Percentiles rank a stretch among this genome's conserved stretches.
Conservation (phyloP, 2,888 invertebrate species). For the Epinotia nisella region DNA sequence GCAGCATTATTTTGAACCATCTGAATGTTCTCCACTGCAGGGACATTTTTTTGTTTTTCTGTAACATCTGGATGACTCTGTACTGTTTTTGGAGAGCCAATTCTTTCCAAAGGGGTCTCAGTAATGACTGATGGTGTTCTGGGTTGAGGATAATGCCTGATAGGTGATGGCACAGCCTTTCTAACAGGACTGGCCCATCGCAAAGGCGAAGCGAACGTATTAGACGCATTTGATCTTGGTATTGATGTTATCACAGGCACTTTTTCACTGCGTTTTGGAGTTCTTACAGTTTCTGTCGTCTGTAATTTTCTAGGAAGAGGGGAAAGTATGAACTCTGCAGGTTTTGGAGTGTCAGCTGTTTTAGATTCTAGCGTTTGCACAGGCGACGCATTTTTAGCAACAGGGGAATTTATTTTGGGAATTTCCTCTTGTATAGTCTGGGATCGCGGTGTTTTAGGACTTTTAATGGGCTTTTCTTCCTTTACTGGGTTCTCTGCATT, state of each 20-base stretch:
- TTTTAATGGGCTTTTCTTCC: conserved; percentile 55
- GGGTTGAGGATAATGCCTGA: conserved; percentile 55
- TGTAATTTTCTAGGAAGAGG: conserved; percentile 44
- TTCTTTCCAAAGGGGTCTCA: conserved; percentile 5
- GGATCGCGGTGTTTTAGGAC: conserved; percentile 58
- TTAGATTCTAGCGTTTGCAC: conserved; percentile 29
- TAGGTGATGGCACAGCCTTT: conserved; percentile 53
- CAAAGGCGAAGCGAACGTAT: conserved; percentile 63
- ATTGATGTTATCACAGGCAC: conserved; percentile 57
- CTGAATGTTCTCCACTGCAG: background rate
- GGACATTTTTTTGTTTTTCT: conserved; percentile 18
- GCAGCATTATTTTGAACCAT: conserved; percentile 34
- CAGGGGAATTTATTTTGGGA: conserved; percentile 48
- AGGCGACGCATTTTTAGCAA: conserved; percentile 39
- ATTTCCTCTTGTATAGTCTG: conserved; percentile 45
- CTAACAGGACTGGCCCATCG: conserved; percentile 55
- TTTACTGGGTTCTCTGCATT: conserved; percentile 64
- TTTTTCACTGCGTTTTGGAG: conserved; percentile 51
- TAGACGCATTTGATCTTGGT: conserved; percentile 48
- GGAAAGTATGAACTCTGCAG: conserved; percentile 17
- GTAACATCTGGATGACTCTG: conserved; percentile 12
- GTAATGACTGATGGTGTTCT: conserved; percentile 39
- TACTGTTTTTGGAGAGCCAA: conserved; percentile 7
- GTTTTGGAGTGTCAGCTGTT: conserved; percentile 21
- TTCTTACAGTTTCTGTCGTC: conserved; percentile 49